Conservation (phyloP, 2,797 vertebrate species). For the Scomberomorus guttatus region DNA sequence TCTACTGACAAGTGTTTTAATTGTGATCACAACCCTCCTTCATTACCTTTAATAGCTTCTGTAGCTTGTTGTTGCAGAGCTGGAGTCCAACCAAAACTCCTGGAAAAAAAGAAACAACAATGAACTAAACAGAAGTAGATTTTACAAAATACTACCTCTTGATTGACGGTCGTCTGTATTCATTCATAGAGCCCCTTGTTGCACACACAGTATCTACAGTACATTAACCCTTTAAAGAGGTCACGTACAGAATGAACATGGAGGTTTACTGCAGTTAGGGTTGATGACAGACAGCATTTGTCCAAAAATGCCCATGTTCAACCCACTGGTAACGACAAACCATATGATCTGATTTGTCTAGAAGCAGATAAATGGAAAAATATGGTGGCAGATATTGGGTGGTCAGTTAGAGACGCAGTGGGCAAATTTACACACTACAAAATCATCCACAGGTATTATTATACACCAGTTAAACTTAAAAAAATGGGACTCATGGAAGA, state of each 20-base stretch:
- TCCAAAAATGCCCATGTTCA: too few relatives aligned
- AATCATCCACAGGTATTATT: too few relatives aligned
- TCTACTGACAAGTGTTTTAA: background rate
- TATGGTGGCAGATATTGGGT: too few relatives aligned
- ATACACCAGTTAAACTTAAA: too few relatives aligned
- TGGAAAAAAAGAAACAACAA: conserved; percentile 51
- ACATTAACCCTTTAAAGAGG: background rate
- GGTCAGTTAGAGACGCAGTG: too few relatives aligned
- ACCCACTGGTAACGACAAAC: too few relatives aligned
- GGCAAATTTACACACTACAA: too few relatives aligned
- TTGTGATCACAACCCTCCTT: background rate
- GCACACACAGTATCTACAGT: background rate
- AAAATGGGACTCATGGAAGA: too few relatives aligned
- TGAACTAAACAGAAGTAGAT: background rate
- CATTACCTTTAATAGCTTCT: conserved; percentile 81
- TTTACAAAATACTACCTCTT: background rate
- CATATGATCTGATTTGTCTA: too few relatives aligned
- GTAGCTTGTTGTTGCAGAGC: conserved; percentile 75
- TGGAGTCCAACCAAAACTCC: conserved; percentile 82
- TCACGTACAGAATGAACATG: too few relatives aligned
- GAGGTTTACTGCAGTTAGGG: background rate
- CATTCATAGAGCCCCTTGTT: background rate
- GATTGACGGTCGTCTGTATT: background rate
- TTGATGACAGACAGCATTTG: background rate
- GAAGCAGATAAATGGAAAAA: too few relatives aligned